phyloP scores from a whole-genome alignment of 2,113 vertebrate species.

The Thalassarche chlororhynchos region DNA sequence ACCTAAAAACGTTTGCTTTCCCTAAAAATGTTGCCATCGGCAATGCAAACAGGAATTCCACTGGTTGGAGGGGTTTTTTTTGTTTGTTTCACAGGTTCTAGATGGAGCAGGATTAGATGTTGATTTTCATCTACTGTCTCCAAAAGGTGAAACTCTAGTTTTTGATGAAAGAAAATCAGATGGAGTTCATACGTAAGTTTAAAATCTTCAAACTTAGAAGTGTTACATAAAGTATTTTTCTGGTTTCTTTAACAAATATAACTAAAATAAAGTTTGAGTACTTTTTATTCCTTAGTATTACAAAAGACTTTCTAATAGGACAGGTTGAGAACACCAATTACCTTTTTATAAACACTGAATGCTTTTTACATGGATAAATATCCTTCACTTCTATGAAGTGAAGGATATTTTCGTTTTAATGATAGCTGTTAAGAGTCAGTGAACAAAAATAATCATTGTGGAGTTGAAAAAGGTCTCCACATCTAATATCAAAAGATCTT shows the following conservation, averaged over 20 bases:
- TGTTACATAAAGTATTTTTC: neutral
- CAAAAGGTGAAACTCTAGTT: conserved; percentile 84
- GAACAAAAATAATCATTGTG: neutral
- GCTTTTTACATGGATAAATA: neutral
- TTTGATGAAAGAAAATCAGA: conserved; percentile 93
- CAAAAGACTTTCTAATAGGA: neutral
- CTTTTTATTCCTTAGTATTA: neutral
- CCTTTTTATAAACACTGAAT: neutral
- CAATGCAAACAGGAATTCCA: neutral
- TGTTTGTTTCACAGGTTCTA: conserved; percentile 82
- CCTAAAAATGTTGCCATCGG: neutral
- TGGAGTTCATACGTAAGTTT: conserved; percentile 94
- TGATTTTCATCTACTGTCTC: conserved; percentile 90
- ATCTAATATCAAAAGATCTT: neutral
- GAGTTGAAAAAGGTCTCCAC: neutral
- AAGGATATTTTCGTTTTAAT: neutral
- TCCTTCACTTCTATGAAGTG: neutral
- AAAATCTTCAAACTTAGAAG: neutral
- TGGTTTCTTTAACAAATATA: neutral
- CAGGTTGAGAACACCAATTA: neutral
- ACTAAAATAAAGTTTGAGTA: neutral
- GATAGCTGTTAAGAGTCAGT: neutral
- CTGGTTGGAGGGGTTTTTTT: neutral
- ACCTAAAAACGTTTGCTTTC: neutral
- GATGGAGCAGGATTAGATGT: conserved; percentile 94